A percentile compares a stretch with the other conserved stretches of the same genome.
These are phyloP conservation scores for Cryptosula pallasiana DNA, from an alignment of 2,888 invertebrate species.

Conservation along the genomic window DNA sequence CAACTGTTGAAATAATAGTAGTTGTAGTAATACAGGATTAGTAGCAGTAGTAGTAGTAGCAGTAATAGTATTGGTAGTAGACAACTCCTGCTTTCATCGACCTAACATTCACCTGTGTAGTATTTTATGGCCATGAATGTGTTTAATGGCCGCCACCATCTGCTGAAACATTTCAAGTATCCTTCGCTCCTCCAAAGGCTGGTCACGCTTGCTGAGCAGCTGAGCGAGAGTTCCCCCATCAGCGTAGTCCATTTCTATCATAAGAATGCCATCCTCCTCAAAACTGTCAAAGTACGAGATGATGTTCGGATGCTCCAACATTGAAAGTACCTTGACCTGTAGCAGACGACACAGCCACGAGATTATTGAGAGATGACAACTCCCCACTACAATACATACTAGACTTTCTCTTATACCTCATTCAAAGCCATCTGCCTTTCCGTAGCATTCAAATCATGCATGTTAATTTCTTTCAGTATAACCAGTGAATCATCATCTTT, in stretches of 20 bases:
- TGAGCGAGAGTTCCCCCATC: constrained; percentile 69
- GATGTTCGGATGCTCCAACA: constrained; percentile 69
- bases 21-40: no score
- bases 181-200: constrained; percentile 61
- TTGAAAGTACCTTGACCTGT: constrained; percentile 61
- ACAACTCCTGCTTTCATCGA: no score
- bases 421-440: constrained; percentile 67
- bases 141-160: constrained; percentile 65
- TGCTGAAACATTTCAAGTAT: constrained; percentile 64
- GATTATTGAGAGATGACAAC: no score
- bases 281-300: constrained; percentile 70
- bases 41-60: no score
- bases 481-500: constrained; percentile 63
- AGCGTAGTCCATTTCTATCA: constrained; percentile 76
- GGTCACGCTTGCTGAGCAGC: constrained; percentile 58
- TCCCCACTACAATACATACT: no score
- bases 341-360: constrained; percentile 20
- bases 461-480: constrained; percentile 70
- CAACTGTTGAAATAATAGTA: no score
- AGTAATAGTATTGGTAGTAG: no score
- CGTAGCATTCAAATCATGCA: constrained; percentile 63
- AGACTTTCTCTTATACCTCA: no score
- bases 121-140: constrained; percentile 67
- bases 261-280: constrained; percentile 65
- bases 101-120: constrained; percentile 58